phyloP scores from a whole-genome alignment of 2,797 vertebrate species.

The Carcharodon carcharias region DNA sequence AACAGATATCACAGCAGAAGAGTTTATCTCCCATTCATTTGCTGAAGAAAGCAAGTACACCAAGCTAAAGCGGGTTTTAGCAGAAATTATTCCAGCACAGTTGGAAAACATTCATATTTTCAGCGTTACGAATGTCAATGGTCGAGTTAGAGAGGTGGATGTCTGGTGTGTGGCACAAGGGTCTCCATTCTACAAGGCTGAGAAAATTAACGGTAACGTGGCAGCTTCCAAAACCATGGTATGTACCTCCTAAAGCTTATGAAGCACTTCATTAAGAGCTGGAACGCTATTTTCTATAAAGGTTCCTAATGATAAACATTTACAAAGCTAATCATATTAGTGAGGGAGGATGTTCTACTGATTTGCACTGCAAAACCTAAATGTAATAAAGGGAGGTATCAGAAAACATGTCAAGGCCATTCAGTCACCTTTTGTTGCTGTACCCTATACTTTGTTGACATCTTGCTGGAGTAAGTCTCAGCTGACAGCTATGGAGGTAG shows the following conservation, averaged over 20 bases:
- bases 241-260: constrained; percentile 39
- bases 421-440: background rate
- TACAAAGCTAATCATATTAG: background rate
- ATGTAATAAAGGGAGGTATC: background rate
- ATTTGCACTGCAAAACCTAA: background rate
- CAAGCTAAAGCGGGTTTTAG: constrained; percentile 59
- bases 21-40: constrained; percentile 58
- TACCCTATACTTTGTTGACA: background rate
- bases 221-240: constrained; percentile 67
- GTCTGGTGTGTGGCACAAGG: constrained; percentile 73
- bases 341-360: background rate
- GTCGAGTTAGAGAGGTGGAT: constrained; percentile 50
- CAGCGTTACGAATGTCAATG: constrained; percentile 58
- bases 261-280: background rate
- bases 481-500: background rate
- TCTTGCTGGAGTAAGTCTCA: background rate
- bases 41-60: constrained; percentile 62
- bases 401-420: background rate
- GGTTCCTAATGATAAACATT: constrained; percentile 5
- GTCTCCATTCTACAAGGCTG: constrained; percentile 64
- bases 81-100: constrained; percentile 61
- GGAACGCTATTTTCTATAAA: constrained; percentile 37
- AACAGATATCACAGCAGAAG: constrained; percentile 66
- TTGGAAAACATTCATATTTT: constrained; percentile 67
- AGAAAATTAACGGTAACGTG: constrained; percentile 73